A percentile compares a stretch with the other conserved stretches of the same genome.
phyloP scores from a whole-genome alignment of 2,113 vertebrate genomes.

The Panthera uncia region DNA sequence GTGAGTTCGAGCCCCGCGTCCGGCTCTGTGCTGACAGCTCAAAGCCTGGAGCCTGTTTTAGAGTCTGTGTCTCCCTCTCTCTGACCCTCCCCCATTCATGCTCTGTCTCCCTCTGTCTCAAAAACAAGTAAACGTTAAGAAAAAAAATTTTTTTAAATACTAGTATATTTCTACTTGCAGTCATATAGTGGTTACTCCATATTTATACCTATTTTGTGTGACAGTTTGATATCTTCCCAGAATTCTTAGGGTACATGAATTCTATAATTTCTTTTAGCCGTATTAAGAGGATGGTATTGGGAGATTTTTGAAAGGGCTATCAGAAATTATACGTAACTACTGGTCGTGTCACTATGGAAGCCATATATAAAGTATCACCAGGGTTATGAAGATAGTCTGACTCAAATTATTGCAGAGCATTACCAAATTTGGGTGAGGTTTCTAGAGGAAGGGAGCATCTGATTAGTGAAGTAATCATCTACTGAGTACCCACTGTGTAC shows the following conservation, averaged over 20 bases:
- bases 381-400: conserved; percentile 51
- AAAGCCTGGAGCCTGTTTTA: too few relatives aligned
- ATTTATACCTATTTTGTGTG: not conserved
- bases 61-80: not conserved
- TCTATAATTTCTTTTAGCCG: not conserved
- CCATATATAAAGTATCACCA: conserved; percentile 28
- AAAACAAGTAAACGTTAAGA: too few relatives aligned
- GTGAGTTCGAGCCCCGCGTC: not conserved
- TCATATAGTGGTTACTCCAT: not conserved
- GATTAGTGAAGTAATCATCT: not conserved
- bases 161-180: not conserved
- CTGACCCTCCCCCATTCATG: too few relatives aligned
- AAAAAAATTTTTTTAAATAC: not conserved
- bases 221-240: not conserved
- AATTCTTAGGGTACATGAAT: not conserved
- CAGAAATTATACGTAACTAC: conserved; percentile 6
- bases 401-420: conserved; percentile 63
- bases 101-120: too few relatives aligned
- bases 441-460: conserved; percentile 17
- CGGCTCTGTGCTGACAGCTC: not conserved
- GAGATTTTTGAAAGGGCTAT: conserved; percentile 33
- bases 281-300: not conserved
- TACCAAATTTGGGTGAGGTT: conserved; percentile 31
- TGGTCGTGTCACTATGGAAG: conserved; percentile 34
- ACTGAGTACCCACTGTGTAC: not conserved